Evolutionary conservation across 2,888 invertebrate genomes (phyloP).

Genomic region (Homarus gammarus): DNA sequence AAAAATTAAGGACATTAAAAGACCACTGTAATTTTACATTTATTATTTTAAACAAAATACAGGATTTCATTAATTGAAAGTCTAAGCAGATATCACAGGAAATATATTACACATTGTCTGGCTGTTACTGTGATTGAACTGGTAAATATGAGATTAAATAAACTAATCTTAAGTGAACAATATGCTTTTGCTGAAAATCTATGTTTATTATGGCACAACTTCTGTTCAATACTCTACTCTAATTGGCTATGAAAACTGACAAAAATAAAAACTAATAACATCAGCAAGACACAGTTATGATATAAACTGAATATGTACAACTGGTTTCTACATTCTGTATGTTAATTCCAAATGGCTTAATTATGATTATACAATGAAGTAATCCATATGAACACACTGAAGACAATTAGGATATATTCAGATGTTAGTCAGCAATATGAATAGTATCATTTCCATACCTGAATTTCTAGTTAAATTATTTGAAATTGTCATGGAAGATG

Average conservation of each 20-base stretch:
- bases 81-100: conserved; percentile 40
- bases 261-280: not conserved
- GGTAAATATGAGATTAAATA: not conserved
- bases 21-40: not conserved
- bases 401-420: no score
- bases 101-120: not conserved
- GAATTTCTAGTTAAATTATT: not conserved
- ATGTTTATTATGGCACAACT: not conserved
- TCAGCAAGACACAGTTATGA: no score
- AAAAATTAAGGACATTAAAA: conserved; percentile 11
- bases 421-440: no score
- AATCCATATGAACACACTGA: no score
- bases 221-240: not conserved
- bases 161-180: not conserved
- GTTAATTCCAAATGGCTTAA: no score
- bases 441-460: not conserved
- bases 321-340: not conserved
- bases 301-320: not conserved
- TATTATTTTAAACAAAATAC: conserved; percentile 48
- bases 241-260: not conserved
- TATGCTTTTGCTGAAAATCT: not conserved
- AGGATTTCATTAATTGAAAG: conserved; percentile 4
- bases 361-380: no score
- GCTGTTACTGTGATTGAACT: not conserved
- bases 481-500: not conserved